Evolutionary conservation across 2,113 vertebrate species (phyloP), one percentile per base, ranked within the genome.

Genomic region (Oryzias javanicus): DNA sequence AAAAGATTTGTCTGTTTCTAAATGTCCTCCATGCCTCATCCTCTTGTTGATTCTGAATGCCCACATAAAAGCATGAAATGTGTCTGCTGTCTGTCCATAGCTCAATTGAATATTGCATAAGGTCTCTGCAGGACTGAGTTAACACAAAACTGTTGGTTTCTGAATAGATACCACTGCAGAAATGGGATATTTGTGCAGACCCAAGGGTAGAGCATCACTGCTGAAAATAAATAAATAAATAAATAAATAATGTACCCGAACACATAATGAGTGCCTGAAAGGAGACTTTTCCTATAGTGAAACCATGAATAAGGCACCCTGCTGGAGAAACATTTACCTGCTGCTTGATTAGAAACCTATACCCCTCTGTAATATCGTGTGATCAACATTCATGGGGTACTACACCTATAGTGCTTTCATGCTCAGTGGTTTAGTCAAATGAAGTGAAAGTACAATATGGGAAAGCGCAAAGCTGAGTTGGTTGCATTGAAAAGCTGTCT

Each of bases 371-470:
- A n/a, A n/a, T n/a, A n/a, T 8, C 17, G 49, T 75, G 16, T 42
- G 54, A 80, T 72, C 55, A 35, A 35, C 35, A 2, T 8, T 35
- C 35, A 70, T 66, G 54, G 40, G 41, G 24, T 46, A 50, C 40
- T 24, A 59, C 40, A 15, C 57, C 60, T 54, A 64, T 68, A 74
- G 64, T 25, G 64, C 81, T 78, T 73, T 77, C 61, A 55, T n/a
- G 49, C 46, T 69, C 50, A 42, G 48, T 66, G 64, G 49, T 80
- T 80, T 57, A 51, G 42, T 42, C 44, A 78, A 84, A 77, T 75
- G 69, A 61, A 41, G 49, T 78, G 59, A 82, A 76, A 76, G 35
- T 76, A 60, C 67, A 82, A 70, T 72, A 60, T 57, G 48, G 40
- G 17, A 1, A 22, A 50, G 74, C 78, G 75, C 54, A 82, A 82